Conservation (phyloP, 1,140 invertebrate genomes). For the Asobara japonica region DNA sequence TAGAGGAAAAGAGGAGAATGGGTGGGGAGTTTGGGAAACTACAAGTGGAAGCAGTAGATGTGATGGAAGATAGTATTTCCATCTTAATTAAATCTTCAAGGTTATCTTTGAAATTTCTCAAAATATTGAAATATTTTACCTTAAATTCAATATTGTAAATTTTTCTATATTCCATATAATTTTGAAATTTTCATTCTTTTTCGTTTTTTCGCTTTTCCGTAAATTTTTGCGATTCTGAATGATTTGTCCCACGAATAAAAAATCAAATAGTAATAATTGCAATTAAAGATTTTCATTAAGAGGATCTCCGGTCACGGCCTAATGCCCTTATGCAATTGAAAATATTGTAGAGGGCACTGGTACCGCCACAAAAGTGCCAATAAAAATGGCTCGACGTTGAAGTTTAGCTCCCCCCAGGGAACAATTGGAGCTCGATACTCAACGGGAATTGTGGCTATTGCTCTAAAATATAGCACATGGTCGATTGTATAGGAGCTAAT, state of each 20-base stretch:
- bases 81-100: slow-evolving; percentile 35
- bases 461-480: not conserved
- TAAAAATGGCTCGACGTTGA: not conserved
- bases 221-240: too few species aligned
- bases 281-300: too few species aligned
- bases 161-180: too few species aligned
- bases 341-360: not conserved
- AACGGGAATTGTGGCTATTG: not conserved
- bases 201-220: too few species aligned
- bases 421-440: not conserved
- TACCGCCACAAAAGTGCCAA: not conserved
- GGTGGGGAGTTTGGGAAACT: not conserved
- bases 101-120: slow-evolving; percentile 13
- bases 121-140: too few species aligned
- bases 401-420: not conserved
- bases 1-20: not conserved
- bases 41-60: not conserved
- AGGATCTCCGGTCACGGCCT: too few species aligned
- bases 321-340: not conserved
- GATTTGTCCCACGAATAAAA: too few species aligned
- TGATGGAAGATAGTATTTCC: slow-evolving; percentile 27
- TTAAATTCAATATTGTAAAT: too few species aligned
- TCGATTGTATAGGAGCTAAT: not conserved
- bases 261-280: too few species aligned
- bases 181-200: too few species aligned